These are phyloP conservation scores for Thaleichthys pacificus DNA, from an alignment of 2,797 vertebrate genomes.

Conservation along the genomic window DNA sequence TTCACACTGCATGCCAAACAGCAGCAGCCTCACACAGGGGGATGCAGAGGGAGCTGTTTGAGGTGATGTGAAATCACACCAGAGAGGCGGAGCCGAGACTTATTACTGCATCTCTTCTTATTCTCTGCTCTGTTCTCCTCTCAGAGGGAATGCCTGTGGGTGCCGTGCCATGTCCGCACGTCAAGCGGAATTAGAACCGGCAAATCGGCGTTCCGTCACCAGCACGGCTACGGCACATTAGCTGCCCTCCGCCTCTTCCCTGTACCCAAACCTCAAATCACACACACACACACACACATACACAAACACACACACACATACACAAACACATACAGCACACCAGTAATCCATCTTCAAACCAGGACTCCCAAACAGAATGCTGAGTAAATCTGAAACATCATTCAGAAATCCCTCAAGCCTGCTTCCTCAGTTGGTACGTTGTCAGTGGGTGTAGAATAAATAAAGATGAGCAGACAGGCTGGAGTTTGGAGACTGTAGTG, in stretches of 20 bases:
- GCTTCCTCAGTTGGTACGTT: constrained; percentile 58
- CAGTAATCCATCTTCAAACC: constrained; percentile 59
- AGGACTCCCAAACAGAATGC: constrained; percentile 34
- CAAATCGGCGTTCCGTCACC: constrained; percentile 52
- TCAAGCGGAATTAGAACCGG: constrained; percentile 62
- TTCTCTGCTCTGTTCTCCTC: constrained; percentile 36
- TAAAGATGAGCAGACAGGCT: constrained; percentile 53
- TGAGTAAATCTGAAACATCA: constrained; percentile 60
- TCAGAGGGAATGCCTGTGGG: constrained; percentile 44
- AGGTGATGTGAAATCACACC: constrained; percentile 43
- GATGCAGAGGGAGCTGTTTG: constrained; percentile 30
- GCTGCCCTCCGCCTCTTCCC: constrained; percentile 7
- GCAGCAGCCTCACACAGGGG: constrained; percentile 39
- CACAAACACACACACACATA: constrained; percentile 19
- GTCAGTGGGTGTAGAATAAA: constrained; percentile 47
- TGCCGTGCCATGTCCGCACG: constrained; percentile 51
- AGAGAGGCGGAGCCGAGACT: constrained; percentile 13
- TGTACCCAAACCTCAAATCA: constrained; percentile 28
- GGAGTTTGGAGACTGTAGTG: constrained; percentile 33
- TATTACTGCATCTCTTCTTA: constrained; percentile 38
- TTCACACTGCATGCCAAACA: constrained; percentile 60
- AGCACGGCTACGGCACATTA: constrained; percentile 49
- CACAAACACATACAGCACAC: constrained; percentile 19
- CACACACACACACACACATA: background rate
- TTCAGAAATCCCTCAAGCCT: constrained; percentile 71